These are phyloP conservation scores for Linurgus olivaceus DNA, from an alignment of 2,797 vertebrate species.

Conservation along the genomic window DNA sequence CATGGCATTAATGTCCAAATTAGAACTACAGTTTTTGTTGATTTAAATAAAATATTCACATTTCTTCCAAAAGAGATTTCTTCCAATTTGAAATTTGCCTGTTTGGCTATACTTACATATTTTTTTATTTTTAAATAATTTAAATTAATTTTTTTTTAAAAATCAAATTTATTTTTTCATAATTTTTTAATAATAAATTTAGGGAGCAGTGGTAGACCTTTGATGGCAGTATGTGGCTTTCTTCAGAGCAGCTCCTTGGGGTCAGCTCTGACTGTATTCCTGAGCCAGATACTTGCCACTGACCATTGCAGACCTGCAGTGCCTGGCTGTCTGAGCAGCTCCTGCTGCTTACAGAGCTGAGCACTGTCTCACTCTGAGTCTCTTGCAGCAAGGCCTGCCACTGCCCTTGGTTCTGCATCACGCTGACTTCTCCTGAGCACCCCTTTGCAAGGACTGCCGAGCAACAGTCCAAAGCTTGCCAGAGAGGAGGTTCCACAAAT, in stretches of 20 bases:
- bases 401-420: neutral
- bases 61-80: neutral
- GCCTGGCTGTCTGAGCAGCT: neutral
- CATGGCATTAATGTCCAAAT: neutral
- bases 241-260: neutral
- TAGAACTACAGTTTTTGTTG: neutral
- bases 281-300: neutral
- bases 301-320: neutral
- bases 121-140: no score
- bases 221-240: neutral
- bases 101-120: neutral
- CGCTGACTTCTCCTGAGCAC: rapidly evolving
- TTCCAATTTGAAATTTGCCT: neutral
- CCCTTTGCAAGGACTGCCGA: neutral
- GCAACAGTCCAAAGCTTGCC: rapidly evolving
- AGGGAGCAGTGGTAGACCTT: neutral
- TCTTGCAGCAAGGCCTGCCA: neutral
- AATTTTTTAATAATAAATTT: neutral
- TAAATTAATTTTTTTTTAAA: no score
- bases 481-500: neutral
- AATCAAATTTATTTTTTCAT: no score
- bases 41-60: neutral
- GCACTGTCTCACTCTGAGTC: neutral
- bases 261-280: neutral
- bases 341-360: neutral